Conservation (phyloP, 2,113 vertebrate genomes). For the Orcinus orca region DNA sequence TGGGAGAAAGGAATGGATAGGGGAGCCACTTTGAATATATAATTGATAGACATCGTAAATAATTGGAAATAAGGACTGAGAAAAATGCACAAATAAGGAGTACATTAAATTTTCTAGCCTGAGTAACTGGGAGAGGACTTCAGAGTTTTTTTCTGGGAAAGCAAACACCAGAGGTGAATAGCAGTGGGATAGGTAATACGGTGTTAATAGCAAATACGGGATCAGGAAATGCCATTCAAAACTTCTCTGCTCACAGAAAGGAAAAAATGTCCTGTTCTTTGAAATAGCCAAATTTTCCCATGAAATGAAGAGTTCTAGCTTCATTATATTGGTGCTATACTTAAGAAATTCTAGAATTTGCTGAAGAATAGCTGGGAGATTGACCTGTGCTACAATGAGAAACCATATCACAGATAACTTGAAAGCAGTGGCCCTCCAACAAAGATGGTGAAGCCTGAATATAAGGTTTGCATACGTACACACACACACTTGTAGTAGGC, state of each 20-base stretch:
- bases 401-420: neutral
- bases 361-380: neutral
- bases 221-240: neutral
- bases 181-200: neutral
- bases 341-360: neutral
- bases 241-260: neutral
- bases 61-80: neutral
- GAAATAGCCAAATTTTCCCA: neutral
- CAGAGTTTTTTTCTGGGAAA: neutral
- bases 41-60: neutral
- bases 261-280: neutral
- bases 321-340: neutral
- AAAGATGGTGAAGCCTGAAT: neutral
- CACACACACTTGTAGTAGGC: neutral
- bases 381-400: neutral
- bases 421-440: neutral
- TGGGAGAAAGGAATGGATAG: neutral
- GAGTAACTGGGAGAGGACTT: neutral
- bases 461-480: neutral
- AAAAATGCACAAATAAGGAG: neutral
- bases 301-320: neutral
- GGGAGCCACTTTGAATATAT: neutral
- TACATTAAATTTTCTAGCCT: neutral
- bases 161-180: neutral
- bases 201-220: neutral